Conservation (phyloP, 2,888 invertebrate genomes). For the Trachelus iudaicus region DNA sequence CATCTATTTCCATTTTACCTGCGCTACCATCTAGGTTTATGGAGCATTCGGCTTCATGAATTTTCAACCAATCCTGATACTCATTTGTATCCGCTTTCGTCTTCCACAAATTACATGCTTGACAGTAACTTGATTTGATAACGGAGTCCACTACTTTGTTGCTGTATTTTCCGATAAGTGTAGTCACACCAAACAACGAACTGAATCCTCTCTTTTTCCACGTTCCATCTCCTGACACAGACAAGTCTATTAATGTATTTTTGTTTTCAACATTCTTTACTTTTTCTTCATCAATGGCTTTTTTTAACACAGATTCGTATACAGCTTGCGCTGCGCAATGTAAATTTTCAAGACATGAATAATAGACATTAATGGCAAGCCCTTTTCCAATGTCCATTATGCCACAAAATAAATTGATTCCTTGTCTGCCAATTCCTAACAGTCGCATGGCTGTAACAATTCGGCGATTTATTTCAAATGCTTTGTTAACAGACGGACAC, state of each 20-base stretch:
- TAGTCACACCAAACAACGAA: constrained; percentile 18
- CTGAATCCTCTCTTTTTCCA: constrained; percentile 22
- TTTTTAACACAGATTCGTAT: constrained; percentile 8
- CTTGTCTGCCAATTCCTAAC: constrained; percentile 17
- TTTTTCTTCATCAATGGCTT: constrained; percentile 15
- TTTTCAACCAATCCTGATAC: constrained; percentile 20
- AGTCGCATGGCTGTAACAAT: constrained; percentile 12
- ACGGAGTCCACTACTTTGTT: constrained; percentile 19
- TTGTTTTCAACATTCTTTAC: constrained; percentile 15
- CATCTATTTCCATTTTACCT: constrained; percentile 18
- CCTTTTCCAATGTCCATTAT: constrained; percentile 40
- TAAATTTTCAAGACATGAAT: constrained; percentile 25
- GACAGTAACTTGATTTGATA: constrained; percentile 27
- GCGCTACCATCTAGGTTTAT: constrained; percentile 17
- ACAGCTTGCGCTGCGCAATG: constrained; percentile 6
- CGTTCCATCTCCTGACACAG: constrained; percentile 18
- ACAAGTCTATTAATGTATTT: constrained; percentile 7
- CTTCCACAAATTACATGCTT: constrained; percentile 26
- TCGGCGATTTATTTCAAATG: constrained; percentile 15
- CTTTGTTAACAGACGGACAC: constrained; percentile 12
- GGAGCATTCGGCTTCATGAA: constrained; percentile 14
- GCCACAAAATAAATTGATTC: constrained; percentile 17
- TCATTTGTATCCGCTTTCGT: constrained; percentile 14
- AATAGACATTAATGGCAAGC: constrained; percentile 28
- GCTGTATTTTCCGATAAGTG: constrained; percentile 12